Conservation (phyloP, 2,797 vertebrate species). For the Amniataba percoides region DNA sequence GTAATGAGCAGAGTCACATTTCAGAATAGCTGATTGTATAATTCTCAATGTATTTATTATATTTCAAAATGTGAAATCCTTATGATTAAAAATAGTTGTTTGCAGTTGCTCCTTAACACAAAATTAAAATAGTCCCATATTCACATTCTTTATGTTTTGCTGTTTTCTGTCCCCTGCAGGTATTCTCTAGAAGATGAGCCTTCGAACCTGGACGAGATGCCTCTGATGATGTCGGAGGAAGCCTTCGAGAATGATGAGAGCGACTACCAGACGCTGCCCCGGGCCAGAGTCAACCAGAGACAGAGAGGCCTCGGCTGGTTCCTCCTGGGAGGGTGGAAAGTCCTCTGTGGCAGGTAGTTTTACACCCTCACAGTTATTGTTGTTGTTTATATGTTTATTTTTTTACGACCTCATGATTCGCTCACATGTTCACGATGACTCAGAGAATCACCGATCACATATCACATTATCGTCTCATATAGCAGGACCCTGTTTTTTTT, state of each 20-base stretch:
- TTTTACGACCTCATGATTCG: too few relatives aligned
- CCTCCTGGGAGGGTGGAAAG: conserved; percentile 93
- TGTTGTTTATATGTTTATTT: not conserved
- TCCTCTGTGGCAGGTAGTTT: conserved; percentile 92
- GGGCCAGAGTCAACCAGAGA: conserved; percentile 87
- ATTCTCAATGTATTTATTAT: not conserved
- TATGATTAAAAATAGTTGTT: too few relatives aligned
- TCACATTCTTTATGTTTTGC: not conserved
- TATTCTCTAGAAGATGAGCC: conserved; percentile 95
- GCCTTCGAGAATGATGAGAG: conserved; percentile 97
- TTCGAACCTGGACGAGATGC: conserved; percentile 97
- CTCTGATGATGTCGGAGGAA: conserved; percentile 99
- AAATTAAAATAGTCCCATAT: not conserved
- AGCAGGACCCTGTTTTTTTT: not conserved
- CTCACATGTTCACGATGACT: not conserved
- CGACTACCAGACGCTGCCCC: conserved; percentile 96
- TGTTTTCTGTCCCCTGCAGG: conserved; percentile 78
- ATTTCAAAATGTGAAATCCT: too few relatives aligned
- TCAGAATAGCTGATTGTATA: not conserved
- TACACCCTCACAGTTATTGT: too few relatives aligned
- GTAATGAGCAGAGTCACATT: not conserved
- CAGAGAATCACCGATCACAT: not conserved
- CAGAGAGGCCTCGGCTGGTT: conserved; percentile 92
- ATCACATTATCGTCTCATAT: not conserved
- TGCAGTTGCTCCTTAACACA: not conserved